These are phyloP conservation scores for Poicephalus meyeri DNA, from an alignment of 2,113 vertebrate genomes.

Conservation along the genomic window DNA sequence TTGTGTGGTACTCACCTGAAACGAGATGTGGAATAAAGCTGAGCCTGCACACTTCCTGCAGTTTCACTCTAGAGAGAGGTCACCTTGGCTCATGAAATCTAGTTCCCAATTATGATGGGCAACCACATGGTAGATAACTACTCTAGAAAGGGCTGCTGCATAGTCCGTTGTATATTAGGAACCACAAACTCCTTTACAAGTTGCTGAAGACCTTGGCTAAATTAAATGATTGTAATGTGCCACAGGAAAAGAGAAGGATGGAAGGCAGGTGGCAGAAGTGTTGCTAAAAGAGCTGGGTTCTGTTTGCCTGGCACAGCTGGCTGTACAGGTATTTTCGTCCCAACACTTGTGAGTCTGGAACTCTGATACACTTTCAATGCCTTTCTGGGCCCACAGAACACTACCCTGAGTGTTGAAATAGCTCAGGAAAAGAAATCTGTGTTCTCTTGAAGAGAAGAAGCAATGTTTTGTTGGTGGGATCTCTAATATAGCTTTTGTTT, in stretches of 20 bases:
- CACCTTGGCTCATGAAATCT: background rate
- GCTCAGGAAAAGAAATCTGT: background rate
- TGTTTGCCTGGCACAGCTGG: background rate
- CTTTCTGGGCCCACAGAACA: background rate
- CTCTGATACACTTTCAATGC: background rate
- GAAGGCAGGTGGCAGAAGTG: background rate
- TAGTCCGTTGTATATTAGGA: background rate
- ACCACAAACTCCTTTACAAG: background rate
- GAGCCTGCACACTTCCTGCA: background rate
- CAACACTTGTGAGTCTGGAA: background rate
- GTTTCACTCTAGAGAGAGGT: background rate
- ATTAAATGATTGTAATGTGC: background rate
- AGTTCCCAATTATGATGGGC: background rate
- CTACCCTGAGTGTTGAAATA: background rate
- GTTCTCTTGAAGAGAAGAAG: background rate
- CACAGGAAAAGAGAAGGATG: background rate
- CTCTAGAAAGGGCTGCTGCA: background rate
- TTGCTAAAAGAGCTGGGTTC: background rate
- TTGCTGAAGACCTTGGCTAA: background rate
- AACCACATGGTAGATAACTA: rapidly evolving
- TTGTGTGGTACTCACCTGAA: background rate
- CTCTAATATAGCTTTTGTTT: background rate
- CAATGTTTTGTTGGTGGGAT: background rate
- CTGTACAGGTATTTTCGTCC: background rate
- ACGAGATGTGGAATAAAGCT: background rate